Evolutionary conservation across 2,888 invertebrate genomes (phyloP).

Genomic region (Salticus scenicus): DNA sequence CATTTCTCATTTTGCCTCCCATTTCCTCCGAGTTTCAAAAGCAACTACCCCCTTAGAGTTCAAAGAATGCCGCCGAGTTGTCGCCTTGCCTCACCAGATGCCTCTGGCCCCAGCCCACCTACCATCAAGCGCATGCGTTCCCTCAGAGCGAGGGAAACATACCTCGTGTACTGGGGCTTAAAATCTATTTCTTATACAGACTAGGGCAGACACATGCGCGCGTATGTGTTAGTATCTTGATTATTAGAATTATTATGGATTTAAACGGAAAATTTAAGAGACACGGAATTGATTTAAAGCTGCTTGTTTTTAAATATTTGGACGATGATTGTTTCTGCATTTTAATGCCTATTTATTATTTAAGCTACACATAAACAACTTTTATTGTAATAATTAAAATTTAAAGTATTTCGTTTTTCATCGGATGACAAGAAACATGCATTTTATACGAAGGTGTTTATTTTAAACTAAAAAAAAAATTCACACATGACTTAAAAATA

Average conservation of each 20-base stretch:
- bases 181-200: neutral
- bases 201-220: neutral
- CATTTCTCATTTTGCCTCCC: neutral
- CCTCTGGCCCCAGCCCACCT: neutral
- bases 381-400: too few species aligned
- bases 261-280: neutral
- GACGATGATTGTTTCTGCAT: neutral
- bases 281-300: neutral
- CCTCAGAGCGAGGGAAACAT: conserved; percentile 2
- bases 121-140: neutral
- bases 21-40: neutral
- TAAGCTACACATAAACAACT: neutral
- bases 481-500: too few species aligned
- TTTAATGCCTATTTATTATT: neutral
- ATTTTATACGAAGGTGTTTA: too few species aligned
- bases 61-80: conserved; percentile 7
- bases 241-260: conserved; percentile 1
- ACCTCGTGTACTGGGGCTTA: conserved; percentile 6
- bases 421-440: too few species aligned
- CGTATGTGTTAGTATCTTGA: neutral
- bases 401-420: too few species aligned
- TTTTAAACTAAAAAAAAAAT: too few species aligned
- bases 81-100: neutral
- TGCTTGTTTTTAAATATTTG: neutral
- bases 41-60: neutral